Percentiles rank a stretch among this genome's conserved stretches.
Evolutionary conservation across 2,113 vertebrate genomes (phyloP).

Genomic region (Phycodurus eques): DNA sequence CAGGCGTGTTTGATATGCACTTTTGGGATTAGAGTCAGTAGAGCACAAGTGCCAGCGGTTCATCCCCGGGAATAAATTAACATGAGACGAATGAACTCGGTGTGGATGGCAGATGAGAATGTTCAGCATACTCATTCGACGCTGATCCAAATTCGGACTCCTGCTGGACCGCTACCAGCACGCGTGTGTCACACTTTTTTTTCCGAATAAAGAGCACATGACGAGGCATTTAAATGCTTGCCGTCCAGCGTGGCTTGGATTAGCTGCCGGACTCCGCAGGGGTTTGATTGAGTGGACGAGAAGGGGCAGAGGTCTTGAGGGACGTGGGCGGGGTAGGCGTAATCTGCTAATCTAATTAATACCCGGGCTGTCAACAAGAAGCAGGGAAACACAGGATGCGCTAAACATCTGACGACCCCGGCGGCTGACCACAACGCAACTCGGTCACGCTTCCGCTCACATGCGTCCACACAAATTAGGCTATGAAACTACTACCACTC

Average conservation of each 20-base stretch:
- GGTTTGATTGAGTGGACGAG: conserved; percentile 34
- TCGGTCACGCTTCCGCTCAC: conserved; percentile 9
- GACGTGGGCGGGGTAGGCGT: conserved; percentile 37
- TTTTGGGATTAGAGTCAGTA: conserved; percentile 10
- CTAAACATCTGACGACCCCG: conserved; percentile 65
- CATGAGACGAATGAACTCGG: not conserved
- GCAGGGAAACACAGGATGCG: conserved; percentile 51
- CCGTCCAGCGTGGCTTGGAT: conserved; percentile 37
- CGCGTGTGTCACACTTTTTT: conserved; percentile 22
- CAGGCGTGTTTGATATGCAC: not conserved
- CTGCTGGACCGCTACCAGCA: not conserved
- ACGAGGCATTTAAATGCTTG: conserved; percentile 16
- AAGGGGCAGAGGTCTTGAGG: conserved; percentile 34
- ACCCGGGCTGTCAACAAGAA: conserved; percentile 51
- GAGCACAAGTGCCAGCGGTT: conserved; percentile 27
- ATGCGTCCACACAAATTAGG: conserved; percentile 7
- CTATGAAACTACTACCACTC: not conserved
- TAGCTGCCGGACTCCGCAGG: conserved; percentile 37
- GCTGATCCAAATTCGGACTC: conserved; percentile 22
- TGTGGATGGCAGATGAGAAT: conserved; percentile 17
- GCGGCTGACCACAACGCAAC: conserved; percentile 30
- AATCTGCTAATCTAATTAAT: conserved; percentile 79
- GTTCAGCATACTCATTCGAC: conserved; percentile 27
- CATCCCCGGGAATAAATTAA: conserved; percentile 9
- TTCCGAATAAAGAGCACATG: conserved; percentile 7